A percentile compares a stretch with the other conserved stretches of the same genome.
Conservation (phyloP, 2,888 invertebrate genomes). For the Hemistola chrysoprasaria region DNA sequence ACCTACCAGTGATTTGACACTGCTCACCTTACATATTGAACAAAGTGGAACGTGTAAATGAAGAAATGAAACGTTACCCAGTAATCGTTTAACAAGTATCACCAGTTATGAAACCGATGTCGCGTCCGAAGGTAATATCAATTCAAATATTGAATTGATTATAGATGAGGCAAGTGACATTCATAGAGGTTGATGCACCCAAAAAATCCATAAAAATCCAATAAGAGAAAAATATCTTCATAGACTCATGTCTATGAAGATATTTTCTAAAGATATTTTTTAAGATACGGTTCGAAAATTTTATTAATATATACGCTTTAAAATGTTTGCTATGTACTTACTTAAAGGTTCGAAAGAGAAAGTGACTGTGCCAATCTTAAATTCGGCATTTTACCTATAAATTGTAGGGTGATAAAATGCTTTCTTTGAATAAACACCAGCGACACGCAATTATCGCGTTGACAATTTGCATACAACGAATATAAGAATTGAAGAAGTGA, state of each 20-base stretch:
- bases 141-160: conserved; percentile 41
- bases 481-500: conserved; percentile 47
- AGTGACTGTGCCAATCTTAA: conserved; percentile 28
- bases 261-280: too few species aligned
- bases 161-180: conserved; percentile 6
- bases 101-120: conserved; percentile 60
- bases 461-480: conserved; percentile 61
- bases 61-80: conserved; percentile 68
- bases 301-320: too few species aligned
- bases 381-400: conserved; percentile 29
- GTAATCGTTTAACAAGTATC: conserved; percentile 62
- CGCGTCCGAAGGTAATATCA: conserved; percentile 67
- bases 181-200: conserved; percentile 13
- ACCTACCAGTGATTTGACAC: conserved; percentile 67
- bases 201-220: neutral
- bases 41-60: conserved; percentile 77
- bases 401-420: conserved; percentile 44
- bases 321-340: too few species aligned
- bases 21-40: conserved; percentile 71
- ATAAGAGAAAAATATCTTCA: neutral
- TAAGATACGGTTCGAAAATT: too few species aligned
- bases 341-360: too few species aligned
- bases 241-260: too few species aligned
- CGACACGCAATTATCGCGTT: conserved; percentile 34
- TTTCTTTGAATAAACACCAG: conserved; percentile 48